Evolutionary conservation across 2,797 vertebrate genomes (phyloP).

Genomic region (Merluccius polli): DNA sequence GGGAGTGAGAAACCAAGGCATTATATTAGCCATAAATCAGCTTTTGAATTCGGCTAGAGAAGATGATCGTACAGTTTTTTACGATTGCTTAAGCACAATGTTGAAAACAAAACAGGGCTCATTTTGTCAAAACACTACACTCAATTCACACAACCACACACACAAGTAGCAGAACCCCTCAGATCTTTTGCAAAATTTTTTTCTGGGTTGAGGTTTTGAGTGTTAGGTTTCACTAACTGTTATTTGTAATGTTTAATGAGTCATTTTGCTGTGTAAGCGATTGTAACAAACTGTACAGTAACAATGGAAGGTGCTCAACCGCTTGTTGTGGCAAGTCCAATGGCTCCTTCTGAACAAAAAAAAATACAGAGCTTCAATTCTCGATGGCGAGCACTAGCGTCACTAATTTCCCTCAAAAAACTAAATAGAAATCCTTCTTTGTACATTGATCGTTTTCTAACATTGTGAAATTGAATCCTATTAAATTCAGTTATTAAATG

Average conservation of each 20-base stretch:
- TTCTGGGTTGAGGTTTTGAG: too few relatives aligned
- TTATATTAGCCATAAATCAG: not conserved
- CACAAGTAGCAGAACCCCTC: not conserved
- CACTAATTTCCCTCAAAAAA: too few relatives aligned
- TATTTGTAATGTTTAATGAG: too few relatives aligned
- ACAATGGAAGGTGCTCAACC: not conserved
- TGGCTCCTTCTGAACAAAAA: not conserved
- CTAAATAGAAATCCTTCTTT: too few relatives aligned
- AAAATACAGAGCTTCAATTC: too few relatives aligned
- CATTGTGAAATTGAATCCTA: not conserved
- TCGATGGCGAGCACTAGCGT: too few relatives aligned
- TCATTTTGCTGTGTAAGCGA: too few relatives aligned
- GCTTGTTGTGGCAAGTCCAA: not conserved
- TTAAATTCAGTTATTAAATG: not conserved
- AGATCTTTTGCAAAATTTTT: not conserved
- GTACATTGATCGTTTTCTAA: not conserved
- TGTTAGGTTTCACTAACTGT: too few relatives aligned
- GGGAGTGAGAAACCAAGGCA: not conserved
- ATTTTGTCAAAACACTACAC: too few relatives aligned
- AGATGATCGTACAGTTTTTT: not conserved
- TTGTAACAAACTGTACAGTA: too few relatives aligned
- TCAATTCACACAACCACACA: not conserved
- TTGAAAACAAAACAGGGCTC: not conserved
- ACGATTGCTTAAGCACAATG: not conserved
- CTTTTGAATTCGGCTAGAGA: not conserved